Evolutionary conservation across 2,113 vertebrate species (phyloP), one percentile per base, ranked within the genome.

Genomic region (Gobiocypris rarus): DNA sequence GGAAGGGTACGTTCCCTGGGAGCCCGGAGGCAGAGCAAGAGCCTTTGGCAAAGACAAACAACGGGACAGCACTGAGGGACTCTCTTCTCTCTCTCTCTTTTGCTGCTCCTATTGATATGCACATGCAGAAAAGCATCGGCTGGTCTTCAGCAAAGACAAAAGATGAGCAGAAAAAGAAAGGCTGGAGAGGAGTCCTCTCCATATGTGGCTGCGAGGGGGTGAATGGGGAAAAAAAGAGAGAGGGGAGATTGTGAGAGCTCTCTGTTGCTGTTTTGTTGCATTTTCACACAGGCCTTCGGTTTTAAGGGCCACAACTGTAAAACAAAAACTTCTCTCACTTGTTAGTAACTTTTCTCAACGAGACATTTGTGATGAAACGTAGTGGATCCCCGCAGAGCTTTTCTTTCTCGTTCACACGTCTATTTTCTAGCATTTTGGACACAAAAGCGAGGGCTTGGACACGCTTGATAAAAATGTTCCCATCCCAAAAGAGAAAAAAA

Each of bases 21-120:
- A 94, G 94, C 92, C 92, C 92, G 90, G 93, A 94, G 94, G 93
- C 93, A 93, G 93, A 94, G 93, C 90, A 83, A 90, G 91, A 86
- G 91, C 91, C 91, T 93, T 93, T 93, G 91, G 93, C 91, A 93
- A 93, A 95, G 92, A 93, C 93, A 94, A 94, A 94, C 92, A 95
- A 92, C 87, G 91, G 89, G 93, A 94, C 88, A 65, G 59, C 77
- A 88, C 87, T 84, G 76, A 83, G 92, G 83, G 92, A 93, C 92
- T 92, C 91, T 83, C 86, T 93, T 58, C 85, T 54, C 75, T 67
- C 81, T 38, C 38, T 73, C 77, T 70, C 59, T 79, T 75, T 75
- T 65, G 19, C 65, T 54, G 61, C 81, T 61, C 88, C 91, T 82
- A 94, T 95, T 95, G 91, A 94, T 94, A 94, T 94, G 94, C 94